These are phyloP conservation scores for Hyposmocoma kahamanoa DNA, from an alignment of 1,140 invertebrate genomes.

Conservation along the genomic window DNA sequence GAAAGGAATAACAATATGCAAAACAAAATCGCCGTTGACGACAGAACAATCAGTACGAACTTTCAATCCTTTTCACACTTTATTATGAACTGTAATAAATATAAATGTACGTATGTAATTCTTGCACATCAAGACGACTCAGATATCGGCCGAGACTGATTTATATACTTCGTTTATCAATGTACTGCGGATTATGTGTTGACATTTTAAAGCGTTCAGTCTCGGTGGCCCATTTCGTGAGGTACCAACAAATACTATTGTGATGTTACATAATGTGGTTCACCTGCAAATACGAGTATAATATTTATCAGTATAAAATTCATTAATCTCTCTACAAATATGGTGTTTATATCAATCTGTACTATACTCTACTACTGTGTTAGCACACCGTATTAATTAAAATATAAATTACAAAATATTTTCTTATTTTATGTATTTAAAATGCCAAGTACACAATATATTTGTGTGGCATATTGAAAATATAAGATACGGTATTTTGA, in stretches of 20 bases:
- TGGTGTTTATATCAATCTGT: background rate
- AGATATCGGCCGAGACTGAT: background rate
- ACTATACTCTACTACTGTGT: background rate
- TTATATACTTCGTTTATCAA: background rate
- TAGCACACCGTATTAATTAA: background rate
- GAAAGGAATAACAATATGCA: background rate
- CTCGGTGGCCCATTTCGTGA: background rate
- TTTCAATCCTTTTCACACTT: background rate
- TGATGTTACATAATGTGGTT: too few relatives aligned
- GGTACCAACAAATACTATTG: background rate
- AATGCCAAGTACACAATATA: too few relatives aligned
- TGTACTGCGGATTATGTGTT: background rate
- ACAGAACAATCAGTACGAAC: background rate
- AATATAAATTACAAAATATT: too few relatives aligned
- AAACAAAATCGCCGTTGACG: background rate
- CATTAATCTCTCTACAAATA: background rate
- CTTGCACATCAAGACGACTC: too few relatives aligned
- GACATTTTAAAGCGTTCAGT: background rate
- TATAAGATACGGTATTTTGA: too few relatives aligned
- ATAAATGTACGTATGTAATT: background rate
- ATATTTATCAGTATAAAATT: background rate
- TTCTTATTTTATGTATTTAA: too few relatives aligned
- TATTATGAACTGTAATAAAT: background rate
- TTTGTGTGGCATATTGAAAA: too few relatives aligned
- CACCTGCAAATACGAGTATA: too few relatives aligned